A percentile compares a stretch with the other conserved stretches of the same genome.
Evolutionary conservation across 1,140 invertebrate species (phyloP).

Genomic region (Pachypeltis micranthus): DNA sequence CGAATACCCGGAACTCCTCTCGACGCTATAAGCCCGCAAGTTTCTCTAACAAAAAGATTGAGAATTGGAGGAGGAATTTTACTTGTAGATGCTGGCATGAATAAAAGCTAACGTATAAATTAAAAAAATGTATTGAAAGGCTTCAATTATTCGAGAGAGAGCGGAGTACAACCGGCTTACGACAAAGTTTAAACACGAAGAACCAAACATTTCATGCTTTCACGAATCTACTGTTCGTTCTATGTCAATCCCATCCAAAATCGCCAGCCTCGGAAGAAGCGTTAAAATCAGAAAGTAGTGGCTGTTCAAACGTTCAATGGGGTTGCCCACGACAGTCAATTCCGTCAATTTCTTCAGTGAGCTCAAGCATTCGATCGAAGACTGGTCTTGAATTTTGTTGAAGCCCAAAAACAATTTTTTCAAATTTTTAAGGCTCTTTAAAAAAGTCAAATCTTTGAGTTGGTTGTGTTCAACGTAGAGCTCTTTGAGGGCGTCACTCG

Average conservation of each 20-base stretch:
- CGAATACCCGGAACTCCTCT: too few relatives aligned
- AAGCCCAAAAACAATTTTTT: conserved; percentile 24
- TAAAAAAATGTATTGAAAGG: too few relatives aligned
- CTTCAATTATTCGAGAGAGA: too few relatives aligned
- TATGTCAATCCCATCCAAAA: conserved; percentile 12
- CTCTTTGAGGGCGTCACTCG: conserved; percentile 16
- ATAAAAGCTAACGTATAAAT: too few relatives aligned
- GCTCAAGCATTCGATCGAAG: conserved; percentile 22
- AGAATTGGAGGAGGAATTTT: too few relatives aligned
- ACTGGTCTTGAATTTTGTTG: conserved; percentile 26
- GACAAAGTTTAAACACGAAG: too few relatives aligned
- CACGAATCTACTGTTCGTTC: not conserved
- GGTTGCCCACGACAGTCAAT: conserved; percentile 27
- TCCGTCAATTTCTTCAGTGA: conserved; percentile 24
- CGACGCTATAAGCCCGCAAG: too few relatives aligned
- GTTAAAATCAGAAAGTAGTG: conserved; percentile 20
- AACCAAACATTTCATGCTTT: too few relatives aligned
- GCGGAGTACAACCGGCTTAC: too few relatives aligned
- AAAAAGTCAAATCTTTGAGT: conserved; percentile 24
- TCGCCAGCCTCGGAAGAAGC: not conserved
- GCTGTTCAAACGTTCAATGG: conserved; percentile 20
- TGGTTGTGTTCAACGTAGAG: conserved; percentile 28
- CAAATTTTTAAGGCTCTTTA: conserved; percentile 20
- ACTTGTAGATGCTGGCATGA: too few relatives aligned
- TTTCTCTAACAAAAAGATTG: too few relatives aligned